phyloP scores from a whole-genome alignment of 2,888 invertebrate genomes.

The Synergus japonicus region DNA sequence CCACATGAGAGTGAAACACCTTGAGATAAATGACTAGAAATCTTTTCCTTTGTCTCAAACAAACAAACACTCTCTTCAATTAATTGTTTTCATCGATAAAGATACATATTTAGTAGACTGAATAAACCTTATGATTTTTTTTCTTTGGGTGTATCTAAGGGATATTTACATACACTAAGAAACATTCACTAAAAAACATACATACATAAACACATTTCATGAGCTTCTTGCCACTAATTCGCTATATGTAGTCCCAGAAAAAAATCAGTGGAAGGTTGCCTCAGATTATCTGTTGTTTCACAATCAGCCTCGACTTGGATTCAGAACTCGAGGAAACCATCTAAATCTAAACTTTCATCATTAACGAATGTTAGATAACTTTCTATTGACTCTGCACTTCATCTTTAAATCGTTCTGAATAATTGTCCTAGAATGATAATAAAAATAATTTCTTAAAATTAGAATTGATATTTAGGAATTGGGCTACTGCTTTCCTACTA shows the following conservation, averaged over 20 bases:
- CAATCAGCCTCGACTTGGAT: constrained; percentile 2
- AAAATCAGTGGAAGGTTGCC: background rate
- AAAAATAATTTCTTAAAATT: too few relatives aligned
- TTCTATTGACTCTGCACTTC: background rate
- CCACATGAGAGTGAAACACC: background rate
- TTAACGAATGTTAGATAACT: background rate
- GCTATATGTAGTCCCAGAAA: constrained; percentile 9
- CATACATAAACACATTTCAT: constrained; percentile 40
- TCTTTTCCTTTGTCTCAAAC: background rate
- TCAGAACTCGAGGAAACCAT: background rate
- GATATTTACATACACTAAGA: constrained; percentile 27
- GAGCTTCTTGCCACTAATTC: constrained; percentile 14
- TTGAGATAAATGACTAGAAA: background rate
- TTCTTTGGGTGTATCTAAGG: constrained; percentile 40
- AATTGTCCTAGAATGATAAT: too few relatives aligned
- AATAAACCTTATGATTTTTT: constrained; percentile 24
- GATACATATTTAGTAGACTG: background rate
- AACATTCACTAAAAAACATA: constrained; percentile 29
- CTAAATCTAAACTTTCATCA: background rate
- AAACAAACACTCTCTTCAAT: background rate
- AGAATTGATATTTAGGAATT: too few relatives aligned
- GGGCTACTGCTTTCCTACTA: too few relatives aligned
- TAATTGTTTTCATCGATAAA: background rate
- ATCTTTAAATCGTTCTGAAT: background rate
- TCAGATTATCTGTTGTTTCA: background rate